Evolutionary conservation across 2,797 vertebrate species (phyloP).

Genomic region (Gallirallus australis): DNA sequence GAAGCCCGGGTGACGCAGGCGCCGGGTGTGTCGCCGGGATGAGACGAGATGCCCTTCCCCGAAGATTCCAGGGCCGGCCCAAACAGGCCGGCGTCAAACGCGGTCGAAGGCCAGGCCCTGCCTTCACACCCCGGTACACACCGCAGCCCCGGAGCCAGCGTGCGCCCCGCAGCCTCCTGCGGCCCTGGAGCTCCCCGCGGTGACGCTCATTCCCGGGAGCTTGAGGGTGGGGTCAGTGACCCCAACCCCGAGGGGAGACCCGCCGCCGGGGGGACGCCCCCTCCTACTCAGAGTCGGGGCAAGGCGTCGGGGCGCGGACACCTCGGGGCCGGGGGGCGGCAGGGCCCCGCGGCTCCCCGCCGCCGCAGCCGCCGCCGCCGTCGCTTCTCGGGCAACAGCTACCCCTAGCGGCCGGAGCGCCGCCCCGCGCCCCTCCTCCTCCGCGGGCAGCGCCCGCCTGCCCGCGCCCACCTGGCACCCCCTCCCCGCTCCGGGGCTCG

Average conservation of each 20-base stretch:
- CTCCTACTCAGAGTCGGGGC: background rate
- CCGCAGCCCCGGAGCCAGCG: background rate
- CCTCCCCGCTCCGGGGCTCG: background rate
- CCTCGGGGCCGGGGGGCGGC: background rate
- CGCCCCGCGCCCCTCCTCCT: background rate
- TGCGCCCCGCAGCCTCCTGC: background rate
- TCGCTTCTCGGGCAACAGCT: slow-evolving; percentile 79
- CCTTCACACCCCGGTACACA: background rate
- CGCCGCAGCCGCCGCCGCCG: background rate
- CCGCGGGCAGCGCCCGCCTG: background rate
- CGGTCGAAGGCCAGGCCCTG: background rate
- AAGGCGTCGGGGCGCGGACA: too few relatives aligned
- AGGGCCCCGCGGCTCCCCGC: background rate
- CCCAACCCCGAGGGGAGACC: too few relatives aligned
- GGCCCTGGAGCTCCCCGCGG: too few relatives aligned
- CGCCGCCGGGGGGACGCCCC: background rate
- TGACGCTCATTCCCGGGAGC: background rate
- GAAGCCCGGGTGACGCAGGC: background rate
- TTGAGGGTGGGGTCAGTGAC: background rate
- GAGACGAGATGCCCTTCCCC: background rate
- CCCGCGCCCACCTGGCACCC: background rate
- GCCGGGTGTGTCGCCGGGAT: too few relatives aligned
- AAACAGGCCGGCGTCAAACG: background rate
- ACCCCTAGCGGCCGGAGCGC: slow-evolving; percentile 73
- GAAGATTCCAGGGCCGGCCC: accelerated